These are phyloP conservation scores for Agrilus mali DNA, from an alignment of 2,888 invertebrate genomes.

Conservation along the genomic window DNA sequence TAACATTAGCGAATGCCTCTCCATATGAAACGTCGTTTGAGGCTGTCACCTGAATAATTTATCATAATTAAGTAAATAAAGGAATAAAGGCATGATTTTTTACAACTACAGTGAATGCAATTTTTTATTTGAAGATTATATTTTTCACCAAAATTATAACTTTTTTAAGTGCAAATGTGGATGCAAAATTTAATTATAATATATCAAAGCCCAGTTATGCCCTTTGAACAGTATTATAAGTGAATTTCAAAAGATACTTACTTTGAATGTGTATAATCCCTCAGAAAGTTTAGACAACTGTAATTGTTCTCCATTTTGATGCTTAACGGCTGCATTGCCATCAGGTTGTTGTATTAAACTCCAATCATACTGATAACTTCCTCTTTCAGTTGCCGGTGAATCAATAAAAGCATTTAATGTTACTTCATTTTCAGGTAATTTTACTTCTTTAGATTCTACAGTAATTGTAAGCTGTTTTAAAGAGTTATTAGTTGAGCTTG, in stretches of 20 bases:
- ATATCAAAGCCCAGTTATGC: no score
- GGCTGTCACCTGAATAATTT: constrained; percentile 43
- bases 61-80: not conserved
- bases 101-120: not conserved
- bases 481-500: constrained; percentile 27
- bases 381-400: constrained; percentile 58
- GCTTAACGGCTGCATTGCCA: constrained; percentile 57
- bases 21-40: constrained; percentile 67
- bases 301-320: constrained; percentile 72
- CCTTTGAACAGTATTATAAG: no score
- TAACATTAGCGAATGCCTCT: constrained; percentile 78
- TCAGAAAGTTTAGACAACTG: constrained; percentile 73
- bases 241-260: no score
- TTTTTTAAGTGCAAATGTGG: no score
- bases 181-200: no score
- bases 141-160: constrained; percentile 1
- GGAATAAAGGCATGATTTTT: no score
- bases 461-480: constrained; percentile 59
- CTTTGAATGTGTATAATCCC: constrained; percentile 80
- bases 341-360: constrained; percentile 73
- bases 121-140: not conserved
- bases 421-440: constrained; percentile 71
- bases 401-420: constrained; percentile 71
- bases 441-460: constrained; percentile 65
- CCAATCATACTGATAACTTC: constrained; percentile 82